Percentiles rank a stretch among this genome's conserved stretches.
These are phyloP conservation scores for Alsophila aescularia DNA, from an alignment of 2,888 invertebrate species.

Conservation along the genomic window DNA sequence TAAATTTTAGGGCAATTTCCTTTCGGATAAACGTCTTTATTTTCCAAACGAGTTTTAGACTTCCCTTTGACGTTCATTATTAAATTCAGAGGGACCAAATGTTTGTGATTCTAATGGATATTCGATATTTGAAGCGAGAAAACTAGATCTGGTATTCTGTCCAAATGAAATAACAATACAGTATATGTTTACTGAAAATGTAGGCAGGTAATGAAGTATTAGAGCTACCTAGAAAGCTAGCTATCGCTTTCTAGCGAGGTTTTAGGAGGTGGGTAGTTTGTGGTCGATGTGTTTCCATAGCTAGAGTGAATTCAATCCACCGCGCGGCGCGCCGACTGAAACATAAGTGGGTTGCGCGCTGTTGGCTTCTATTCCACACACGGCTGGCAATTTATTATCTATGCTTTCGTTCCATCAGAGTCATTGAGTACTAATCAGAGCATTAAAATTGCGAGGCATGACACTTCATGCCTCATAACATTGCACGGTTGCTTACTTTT, in stretches of 20 bases:
- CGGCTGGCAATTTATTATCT: neutral
- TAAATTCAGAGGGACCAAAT: conserved; percentile 13
- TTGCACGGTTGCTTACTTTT: too few relatives aligned
- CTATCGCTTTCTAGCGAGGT: neutral
- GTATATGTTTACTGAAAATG: conserved; percentile 25
- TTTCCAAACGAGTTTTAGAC: conserved; percentile 22
- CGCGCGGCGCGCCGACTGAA: neutral
- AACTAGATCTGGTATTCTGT: conserved; percentile 13
- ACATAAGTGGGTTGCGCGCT: conserved; percentile 4
- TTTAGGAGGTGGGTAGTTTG: conserved; percentile 14
- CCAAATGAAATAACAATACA: conserved; percentile 15
- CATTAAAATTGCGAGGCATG: too few relatives aligned
- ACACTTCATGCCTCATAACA: too few relatives aligned
- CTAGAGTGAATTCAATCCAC: conserved; percentile 27
- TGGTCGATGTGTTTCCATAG: conserved; percentile 19
- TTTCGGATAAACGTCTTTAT: conserved; percentile 22
- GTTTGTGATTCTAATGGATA: conserved; percentile 14
- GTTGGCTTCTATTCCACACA: neutral
- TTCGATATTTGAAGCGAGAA: conserved; percentile 11
- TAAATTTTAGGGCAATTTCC: conserved; percentile 21
- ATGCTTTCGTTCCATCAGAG: too few relatives aligned
- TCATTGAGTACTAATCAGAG: too few relatives aligned
- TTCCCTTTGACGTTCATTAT: conserved; percentile 24
- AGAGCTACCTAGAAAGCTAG: conserved; percentile 7
- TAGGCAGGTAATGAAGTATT: conserved; percentile 15